These are phyloP conservation scores for Cheilosia scutellata DNA, from an alignment of 2,888 invertebrate species.

Conservation along the genomic window DNA sequence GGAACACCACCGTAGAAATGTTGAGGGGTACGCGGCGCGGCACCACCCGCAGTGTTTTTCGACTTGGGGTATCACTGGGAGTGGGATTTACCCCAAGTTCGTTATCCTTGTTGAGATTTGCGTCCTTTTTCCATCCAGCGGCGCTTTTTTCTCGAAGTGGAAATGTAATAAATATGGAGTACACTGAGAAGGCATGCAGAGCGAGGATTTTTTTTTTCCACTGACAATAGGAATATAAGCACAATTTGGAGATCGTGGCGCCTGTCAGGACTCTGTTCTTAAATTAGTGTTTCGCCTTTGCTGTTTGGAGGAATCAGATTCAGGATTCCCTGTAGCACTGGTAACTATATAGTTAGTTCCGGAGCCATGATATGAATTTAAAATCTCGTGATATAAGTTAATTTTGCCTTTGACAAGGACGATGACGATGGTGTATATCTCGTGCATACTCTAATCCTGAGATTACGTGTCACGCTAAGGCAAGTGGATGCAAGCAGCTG, in stretches of 20 bases:
- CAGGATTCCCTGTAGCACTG: neutral
- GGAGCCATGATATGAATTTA: conserved; percentile 45
- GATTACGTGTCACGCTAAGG: neutral
- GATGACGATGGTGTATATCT: conserved; percentile 25
- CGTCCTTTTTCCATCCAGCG: neutral
- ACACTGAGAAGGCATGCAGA: conserved; percentile 41
- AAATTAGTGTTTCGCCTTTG: conserved; percentile 38
- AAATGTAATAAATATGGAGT: conserved; percentile 70
- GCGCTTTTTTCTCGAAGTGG: conserved; percentile 26
- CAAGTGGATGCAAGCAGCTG: conserved; percentile 19
- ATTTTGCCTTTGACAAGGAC: conserved; percentile 47
- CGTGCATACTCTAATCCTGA: conserved; percentile 3
- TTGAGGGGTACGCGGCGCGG: neutral
- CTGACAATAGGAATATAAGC: conserved; percentile 52
- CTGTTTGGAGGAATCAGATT: conserved; percentile 34
- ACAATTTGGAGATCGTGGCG: conserved; percentile 42
- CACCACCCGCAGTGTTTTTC: conserved; percentile 36
- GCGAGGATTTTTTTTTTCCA: conserved; percentile 7
- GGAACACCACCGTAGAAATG: neutral
- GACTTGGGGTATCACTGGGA: neutral
- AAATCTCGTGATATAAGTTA: conserved; percentile 43
- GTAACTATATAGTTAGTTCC: neutral
- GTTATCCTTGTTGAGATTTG: conserved; percentile 62
- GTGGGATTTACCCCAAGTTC: conserved; percentile 41
- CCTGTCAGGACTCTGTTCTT: conserved; percentile 14